Base-by-base conservation (phyloP, 2,888 invertebrate species). In the Diaprepes abbreviatus region DNA sequence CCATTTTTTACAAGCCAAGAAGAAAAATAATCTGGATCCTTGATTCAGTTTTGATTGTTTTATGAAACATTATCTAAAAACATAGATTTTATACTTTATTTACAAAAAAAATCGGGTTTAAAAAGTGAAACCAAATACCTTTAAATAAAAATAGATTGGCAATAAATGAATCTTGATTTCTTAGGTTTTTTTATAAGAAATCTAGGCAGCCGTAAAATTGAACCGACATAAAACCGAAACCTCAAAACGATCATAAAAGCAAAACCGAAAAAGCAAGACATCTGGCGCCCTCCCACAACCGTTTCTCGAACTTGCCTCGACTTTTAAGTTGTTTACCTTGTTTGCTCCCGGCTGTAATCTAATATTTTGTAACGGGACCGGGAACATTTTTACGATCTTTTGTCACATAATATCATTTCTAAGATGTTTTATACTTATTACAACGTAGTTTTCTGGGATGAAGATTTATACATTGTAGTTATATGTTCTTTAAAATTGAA, bases 311-410 rank as follows among this genome's bases (percentile, higher is more conserved):
- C 28, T 35, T 55, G 12, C 1, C 24, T 24, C 43, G 12, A 21
- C 28, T 57, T 58, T 31, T 58, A 58, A 58, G 40, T 24, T 31
- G 43, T 58, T 58, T 58, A 43, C 43, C 43, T 43, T 40, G 58
- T 58, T 58, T 58, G 58, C 58, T 58, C 31, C 24, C 28, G 55
- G 45, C 45, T 14, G 55, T 65, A 65, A 65, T 65, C 65, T 40
- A 65, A 65, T 54, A 55, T 65, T 65, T 65, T 57, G 65, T 43
- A 65, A 54, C 43, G 57, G 43, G 43, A 45, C 45, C 38, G 52
- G 54, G 54, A 54, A 65, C 43, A 55, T 54, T 65, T 65, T 65
- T 65, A 65, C 65, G 65, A 65, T 45, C 57, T 57, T 65, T 65
- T 65, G 57, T 65, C 65, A 65, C 65, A 65, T 65, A 65, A 65